Evolutionary conservation across 2,113 vertebrate genomes (phyloP).

Genomic region (Toxotes chatareus): DNA sequence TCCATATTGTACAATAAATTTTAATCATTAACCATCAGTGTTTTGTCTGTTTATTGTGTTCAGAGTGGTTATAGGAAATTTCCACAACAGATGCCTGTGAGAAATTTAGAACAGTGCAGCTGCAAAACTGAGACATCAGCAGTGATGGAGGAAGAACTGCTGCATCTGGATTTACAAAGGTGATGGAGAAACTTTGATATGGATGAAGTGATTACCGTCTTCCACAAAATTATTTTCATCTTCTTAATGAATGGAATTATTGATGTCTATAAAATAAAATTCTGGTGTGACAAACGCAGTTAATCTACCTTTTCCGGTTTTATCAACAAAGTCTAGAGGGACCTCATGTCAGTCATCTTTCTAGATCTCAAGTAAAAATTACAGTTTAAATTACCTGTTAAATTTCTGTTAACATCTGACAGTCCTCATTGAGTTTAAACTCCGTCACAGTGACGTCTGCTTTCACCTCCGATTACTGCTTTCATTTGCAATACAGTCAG

Average conservation of each 20-base stretch:
- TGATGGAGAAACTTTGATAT: not conserved
- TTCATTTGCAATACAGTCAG: conserved; percentile 18
- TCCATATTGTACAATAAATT: no score
- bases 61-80: no score
- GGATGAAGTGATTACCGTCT: not conserved
- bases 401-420: conserved; percentile 49
- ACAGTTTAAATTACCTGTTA: conserved; percentile 54
- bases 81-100: conserved; percentile 14
- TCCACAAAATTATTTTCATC: not conserved
- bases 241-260: not conserved
- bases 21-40: no score
- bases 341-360: conserved; percentile 23
- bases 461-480: conserved; percentile 52
- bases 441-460: conserved; percentile 48
- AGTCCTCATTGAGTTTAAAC: conserved; percentile 55
- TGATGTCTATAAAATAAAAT: not conserved
- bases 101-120: conserved; percentile 32
- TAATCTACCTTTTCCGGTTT: not conserved
- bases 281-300: not conserved
- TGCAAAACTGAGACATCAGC: conserved; percentile 32
- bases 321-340: not conserved
- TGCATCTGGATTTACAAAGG: not conserved
- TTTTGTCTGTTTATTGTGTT: no score
- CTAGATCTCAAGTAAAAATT: conserved; percentile 3
- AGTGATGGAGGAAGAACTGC: conserved; percentile 7